Percentiles rank a stretch among this genome's conserved stretches.
Evolutionary conservation across 35 echinoderm and acorn worm species (phyloP).

Genomic region (Stichopus chloronotus): DNA sequence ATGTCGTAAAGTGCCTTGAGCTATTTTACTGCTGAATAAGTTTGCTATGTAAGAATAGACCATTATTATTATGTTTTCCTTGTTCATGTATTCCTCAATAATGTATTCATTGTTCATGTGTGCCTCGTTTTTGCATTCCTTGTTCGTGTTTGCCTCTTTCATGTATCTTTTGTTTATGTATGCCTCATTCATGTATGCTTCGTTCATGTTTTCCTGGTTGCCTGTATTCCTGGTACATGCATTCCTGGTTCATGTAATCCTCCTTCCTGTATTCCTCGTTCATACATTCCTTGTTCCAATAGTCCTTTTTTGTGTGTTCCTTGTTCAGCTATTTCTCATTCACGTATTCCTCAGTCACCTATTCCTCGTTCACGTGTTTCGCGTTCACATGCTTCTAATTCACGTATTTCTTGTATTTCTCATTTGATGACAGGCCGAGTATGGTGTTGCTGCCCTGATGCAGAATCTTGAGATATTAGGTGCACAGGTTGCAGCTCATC

Average conservation of each 20-base stretch:
- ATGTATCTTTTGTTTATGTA: background rate
- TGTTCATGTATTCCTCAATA: background rate
- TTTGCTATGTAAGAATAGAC: too few relatives aligned
- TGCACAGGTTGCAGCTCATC: background rate
- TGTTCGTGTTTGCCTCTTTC: background rate
- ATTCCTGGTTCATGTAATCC: background rate
- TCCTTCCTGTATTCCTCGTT: background rate
- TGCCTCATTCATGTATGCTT: background rate
- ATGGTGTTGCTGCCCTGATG: slow-evolving; percentile 32
- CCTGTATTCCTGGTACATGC: background rate
- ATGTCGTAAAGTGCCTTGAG: too few relatives aligned
- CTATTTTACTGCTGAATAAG: too few relatives aligned
- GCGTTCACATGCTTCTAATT: background rate
- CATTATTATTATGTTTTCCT: background rate
- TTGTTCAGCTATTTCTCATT: background rate
- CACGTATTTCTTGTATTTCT: background rate
- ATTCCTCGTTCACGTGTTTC: background rate
- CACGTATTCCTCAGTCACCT: background rate
- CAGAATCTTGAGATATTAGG: slow-evolving; percentile 46
- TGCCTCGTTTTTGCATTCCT: background rate
- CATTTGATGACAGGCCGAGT: slow-evolving; percentile 2
- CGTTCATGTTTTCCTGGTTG: background rate
- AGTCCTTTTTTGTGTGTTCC: background rate
- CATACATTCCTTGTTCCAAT: background rate
- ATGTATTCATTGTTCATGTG: background rate